Evolutionary conservation across 2,113 vertebrate genomes (phyloP).

Genomic region (Prochilodus magdalenae): DNA sequence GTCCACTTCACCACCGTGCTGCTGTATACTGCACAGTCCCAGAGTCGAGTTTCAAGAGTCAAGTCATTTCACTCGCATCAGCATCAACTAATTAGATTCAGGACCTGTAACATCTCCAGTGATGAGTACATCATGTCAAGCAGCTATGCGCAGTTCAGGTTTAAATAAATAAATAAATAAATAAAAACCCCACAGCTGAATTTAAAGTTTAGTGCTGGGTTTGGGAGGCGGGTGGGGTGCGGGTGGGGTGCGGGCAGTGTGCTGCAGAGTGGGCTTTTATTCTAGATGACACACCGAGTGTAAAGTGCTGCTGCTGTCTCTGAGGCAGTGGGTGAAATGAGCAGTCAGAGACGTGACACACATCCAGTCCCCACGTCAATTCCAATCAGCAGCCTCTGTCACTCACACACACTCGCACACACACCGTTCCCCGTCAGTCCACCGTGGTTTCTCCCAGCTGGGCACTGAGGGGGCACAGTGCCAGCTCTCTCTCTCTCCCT

Average conservation of each 20-base stretch:
- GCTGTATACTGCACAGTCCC: too few relatives aligned
- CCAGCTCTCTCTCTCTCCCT: too few relatives aligned
- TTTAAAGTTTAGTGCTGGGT: background rate
- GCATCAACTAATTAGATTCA: too few relatives aligned
- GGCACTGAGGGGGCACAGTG: background rate
- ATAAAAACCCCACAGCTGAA: too few relatives aligned
- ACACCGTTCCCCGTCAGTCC: slow-evolving; percentile 21
- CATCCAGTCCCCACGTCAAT: slow-evolving; percentile 76
- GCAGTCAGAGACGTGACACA: slow-evolving; percentile 77
- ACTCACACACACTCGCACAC: slow-evolving; percentile 21
- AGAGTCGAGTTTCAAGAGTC: too few relatives aligned
- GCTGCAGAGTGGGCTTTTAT: slow-evolving; percentile 63
- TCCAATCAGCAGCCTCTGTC: slow-evolving; percentile 75
- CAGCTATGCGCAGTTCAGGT: background rate
- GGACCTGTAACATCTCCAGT: too few relatives aligned
- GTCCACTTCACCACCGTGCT: too few relatives aligned
- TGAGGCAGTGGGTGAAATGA: slow-evolving; percentile 73
- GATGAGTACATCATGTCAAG: too few relatives aligned
- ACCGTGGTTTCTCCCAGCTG: background rate
- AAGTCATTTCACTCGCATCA: too few relatives aligned
- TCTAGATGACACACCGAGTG: slow-evolving; percentile 66
- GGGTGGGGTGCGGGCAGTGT: too few relatives aligned
- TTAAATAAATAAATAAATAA: background rate
- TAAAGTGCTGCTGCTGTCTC: slow-evolving; percentile 64
- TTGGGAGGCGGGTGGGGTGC: too few relatives aligned